A percentile compares a stretch with the other conserved stretches of the same genome.
These are phyloP conservation scores for Megaleporinus macrocephalus DNA, from an alignment of 2,113 vertebrate species.

Conservation along the genomic window DNA sequence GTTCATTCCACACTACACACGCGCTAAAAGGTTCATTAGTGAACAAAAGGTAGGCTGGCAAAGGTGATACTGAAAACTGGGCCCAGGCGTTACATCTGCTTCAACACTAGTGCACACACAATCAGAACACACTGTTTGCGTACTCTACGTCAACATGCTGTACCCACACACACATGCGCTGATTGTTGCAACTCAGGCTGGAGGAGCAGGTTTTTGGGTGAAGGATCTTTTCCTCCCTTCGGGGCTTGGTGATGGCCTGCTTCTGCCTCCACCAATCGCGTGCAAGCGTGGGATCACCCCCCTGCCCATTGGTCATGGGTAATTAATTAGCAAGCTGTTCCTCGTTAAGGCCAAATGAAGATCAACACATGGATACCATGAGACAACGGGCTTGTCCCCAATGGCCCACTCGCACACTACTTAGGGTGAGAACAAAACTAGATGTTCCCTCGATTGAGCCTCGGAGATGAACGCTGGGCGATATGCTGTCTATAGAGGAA, in stretches of 20 bases:
- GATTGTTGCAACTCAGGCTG: conserved; percentile 10
- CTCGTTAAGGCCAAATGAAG: conserved; percentile 61
- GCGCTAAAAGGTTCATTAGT: too few relatives aligned
- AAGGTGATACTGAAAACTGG: too few relatives aligned
- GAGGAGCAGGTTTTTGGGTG: conserved; percentile 46
- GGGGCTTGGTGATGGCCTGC: conserved; percentile 53
- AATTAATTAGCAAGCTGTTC: conserved; percentile 68
- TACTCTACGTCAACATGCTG: background rate
- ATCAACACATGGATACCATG: conserved; percentile 53
- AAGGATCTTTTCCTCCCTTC: conserved; percentile 44
- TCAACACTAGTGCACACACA: background rate
- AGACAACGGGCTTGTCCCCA: conserved; percentile 41
- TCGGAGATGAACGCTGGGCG: background rate
- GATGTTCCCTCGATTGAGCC: background rate
- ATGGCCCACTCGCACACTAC: conserved; percentile 29
- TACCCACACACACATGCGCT: background rate
- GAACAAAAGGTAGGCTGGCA: too few relatives aligned
- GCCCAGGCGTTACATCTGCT: too few relatives aligned
- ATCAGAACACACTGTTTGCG: background rate
- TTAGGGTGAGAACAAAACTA: background rate
- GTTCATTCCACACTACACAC: too few relatives aligned
- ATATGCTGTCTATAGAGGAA: too few relatives aligned
- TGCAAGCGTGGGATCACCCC: conserved; percentile 25
- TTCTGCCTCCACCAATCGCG: conserved; percentile 48
- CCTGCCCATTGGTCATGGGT: conserved; percentile 61